Percentiles rank a stretch among this genome's conserved stretches.
Evolutionary conservation across 1,140 invertebrate genomes (phyloP).

Genomic region (Micrasema longulum): DNA sequence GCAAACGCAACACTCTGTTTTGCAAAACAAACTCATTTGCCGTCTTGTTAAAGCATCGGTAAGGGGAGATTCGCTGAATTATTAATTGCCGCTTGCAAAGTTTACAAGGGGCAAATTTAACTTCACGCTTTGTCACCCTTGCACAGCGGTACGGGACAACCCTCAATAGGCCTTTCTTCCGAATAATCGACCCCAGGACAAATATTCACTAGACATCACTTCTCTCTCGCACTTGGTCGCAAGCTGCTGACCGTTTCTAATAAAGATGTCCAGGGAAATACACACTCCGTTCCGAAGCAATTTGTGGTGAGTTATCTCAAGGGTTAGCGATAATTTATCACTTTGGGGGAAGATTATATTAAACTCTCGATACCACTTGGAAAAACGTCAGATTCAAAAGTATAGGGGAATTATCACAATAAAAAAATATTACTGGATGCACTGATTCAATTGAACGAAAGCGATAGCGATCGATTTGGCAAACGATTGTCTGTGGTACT

Average conservation of each 20-base stretch:
- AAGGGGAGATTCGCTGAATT: not conserved
- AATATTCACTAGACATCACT: not conserved
- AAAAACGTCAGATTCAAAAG: too few species aligned
- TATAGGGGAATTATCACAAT: too few species aligned
- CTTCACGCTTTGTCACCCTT: slow-evolving; percentile 27
- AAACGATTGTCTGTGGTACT: too few species aligned
- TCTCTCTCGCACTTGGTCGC: not conserved
- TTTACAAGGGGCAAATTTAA: slow-evolving; percentile 17
- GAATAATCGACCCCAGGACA: not conserved
- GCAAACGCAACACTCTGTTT: slow-evolving; percentile 19
- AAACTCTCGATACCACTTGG: too few species aligned
- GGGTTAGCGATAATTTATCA: too few species aligned
- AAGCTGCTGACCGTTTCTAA: slow-evolving; percentile 6
- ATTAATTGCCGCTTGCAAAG: slow-evolving; percentile 21
- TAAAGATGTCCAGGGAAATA: slow-evolving; percentile 9
- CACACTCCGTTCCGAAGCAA: too few species aligned
- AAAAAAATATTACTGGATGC: too few species aligned
- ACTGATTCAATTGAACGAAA: too few species aligned
- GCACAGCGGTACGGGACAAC: slow-evolving; percentile 6
- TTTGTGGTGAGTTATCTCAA: too few species aligned
- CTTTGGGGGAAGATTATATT: too few species aligned
- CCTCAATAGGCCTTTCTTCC: not conserved
- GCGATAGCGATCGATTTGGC: too few species aligned
- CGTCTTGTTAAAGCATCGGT: slow-evolving; percentile 27
- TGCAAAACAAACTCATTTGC: slow-evolving; percentile 28